Conservation (phyloP, 2,888 invertebrate genomes). For the Salticus scenicus region DNA sequence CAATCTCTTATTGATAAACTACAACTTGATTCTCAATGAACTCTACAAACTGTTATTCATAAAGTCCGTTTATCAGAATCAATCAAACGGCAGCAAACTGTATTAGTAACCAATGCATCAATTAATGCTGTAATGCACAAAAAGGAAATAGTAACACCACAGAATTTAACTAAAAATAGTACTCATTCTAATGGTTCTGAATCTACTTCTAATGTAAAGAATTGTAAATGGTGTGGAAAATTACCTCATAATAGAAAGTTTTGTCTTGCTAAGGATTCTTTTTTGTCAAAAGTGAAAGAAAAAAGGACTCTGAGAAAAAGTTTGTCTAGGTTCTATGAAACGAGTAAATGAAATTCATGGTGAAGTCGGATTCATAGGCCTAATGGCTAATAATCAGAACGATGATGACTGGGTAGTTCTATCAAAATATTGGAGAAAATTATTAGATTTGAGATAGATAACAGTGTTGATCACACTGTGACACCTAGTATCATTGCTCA, state of each 20-base stretch:
- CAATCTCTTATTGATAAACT: not conserved
- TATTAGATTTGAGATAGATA: not conserved
- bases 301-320: not conserved
- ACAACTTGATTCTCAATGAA: not conserved
- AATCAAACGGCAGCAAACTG: not conserved
- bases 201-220: not conserved
- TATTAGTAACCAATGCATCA: not conserved
- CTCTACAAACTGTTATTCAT: not conserved
- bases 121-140: not conserved
- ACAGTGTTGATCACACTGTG: not conserved
- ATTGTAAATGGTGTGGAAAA: not conserved
- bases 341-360: not conserved
- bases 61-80: constrained; percentile 14
- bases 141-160: not conserved
- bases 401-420: not conserved
- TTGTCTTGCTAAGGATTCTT: not conserved
- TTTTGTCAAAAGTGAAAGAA: not conserved
- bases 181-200: not conserved
- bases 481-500: not conserved
- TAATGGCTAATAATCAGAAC: not conserved
- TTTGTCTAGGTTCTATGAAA: not conserved
- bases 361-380: not conserved
- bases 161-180: not conserved
- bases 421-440: not conserved
- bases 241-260: not conserved